Percentiles rank a stretch among this genome's conserved stretches.
These are phyloP conservation scores for Magallana gigas DNA, from an alignment of 1,140 invertebrate genomes.

Conservation along the genomic window DNA sequence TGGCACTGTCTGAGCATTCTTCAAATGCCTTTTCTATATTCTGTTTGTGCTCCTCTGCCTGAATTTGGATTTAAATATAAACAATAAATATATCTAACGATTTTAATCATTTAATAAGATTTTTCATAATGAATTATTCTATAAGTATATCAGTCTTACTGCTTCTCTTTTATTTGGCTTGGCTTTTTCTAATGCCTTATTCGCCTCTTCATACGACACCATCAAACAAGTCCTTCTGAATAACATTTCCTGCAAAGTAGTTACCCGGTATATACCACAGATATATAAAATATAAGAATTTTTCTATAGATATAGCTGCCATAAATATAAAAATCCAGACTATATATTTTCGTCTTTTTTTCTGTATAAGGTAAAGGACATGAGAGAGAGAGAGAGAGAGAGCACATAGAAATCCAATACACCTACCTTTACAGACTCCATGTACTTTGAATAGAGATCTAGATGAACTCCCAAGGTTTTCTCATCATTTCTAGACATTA, in stretches of 20 bases:
- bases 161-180: slow-evolving; percentile 78
- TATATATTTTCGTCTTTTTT: too few species aligned
- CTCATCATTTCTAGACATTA: slow-evolving; percentile 77
- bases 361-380: too few species aligned
- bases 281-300: neutral
- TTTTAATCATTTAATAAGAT: neutral
- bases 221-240: slow-evolving; percentile 78
- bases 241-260: slow-evolving; percentile 76
- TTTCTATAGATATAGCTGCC: neutral
- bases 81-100: neutral
- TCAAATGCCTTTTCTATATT: slow-evolving; percentile 70
- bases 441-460: slow-evolving; percentile 77
- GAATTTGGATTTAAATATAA: slow-evolving; percentile 30
- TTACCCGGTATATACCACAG: neutral
- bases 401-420: neutral
- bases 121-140: neutral
- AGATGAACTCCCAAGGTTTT: slow-evolving; percentile 77
- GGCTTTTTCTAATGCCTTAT: slow-evolving; percentile 78
- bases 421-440: slow-evolving; percentile 77
- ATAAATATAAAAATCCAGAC: neutral
- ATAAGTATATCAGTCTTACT: slow-evolving; percentile 70
- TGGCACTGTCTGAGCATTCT: slow-evolving; percentile 68
- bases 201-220: slow-evolving; percentile 80
- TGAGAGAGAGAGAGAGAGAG: neutral
- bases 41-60: slow-evolving; percentile 71